A percentile compares a stretch with the other conserved stretches of the same genome.
Evolutionary conservation across 1,140 invertebrate genomes (phyloP).

Genomic region (Conopomorpha cramerella): DNA sequence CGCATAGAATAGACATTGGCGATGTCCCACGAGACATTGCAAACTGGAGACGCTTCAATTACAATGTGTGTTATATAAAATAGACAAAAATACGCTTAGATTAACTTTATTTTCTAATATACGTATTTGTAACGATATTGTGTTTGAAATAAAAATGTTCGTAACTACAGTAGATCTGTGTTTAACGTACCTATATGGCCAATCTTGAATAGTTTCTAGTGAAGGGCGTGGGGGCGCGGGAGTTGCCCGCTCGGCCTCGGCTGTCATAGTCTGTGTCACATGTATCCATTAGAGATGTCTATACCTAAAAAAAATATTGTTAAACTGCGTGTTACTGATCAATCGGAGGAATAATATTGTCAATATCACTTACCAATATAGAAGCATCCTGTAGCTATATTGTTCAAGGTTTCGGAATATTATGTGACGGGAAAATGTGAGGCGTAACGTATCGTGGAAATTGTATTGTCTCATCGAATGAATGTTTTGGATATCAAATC

Average conservation of each 20-base stretch:
- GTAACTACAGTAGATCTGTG: slow-evolving; percentile 42
- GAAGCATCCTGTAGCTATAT: no score
- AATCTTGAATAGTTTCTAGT: slow-evolving; percentile 21
- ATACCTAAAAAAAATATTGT: no score
- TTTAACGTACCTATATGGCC: slow-evolving; percentile 17
- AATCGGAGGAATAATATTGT: no score
- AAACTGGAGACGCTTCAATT: slow-evolving; percentile 38
- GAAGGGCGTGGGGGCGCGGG: slow-evolving; percentile 13
- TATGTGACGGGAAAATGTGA: no score
- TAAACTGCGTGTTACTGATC: no score
- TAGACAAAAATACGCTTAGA: slow-evolving; percentile 39
- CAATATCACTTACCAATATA: no score
- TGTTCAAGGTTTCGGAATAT: no score
- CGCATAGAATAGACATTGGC: slow-evolving; percentile 29
- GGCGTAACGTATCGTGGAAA: no score
- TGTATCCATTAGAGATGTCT: no score
- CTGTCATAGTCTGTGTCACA: background rate
- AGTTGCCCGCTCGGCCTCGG: background rate
- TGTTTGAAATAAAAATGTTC: slow-evolving; percentile 29
- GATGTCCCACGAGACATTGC: slow-evolving; percentile 27
- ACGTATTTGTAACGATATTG: slow-evolving; percentile 28
- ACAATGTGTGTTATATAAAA: slow-evolving; percentile 46
- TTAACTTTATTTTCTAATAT: slow-evolving; percentile 32
- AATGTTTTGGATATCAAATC: no score
- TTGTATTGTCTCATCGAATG: no score